Evolutionary conservation across 2,888 invertebrate species (phyloP).

Genomic region (Caenorhabditis becei): DNA sequence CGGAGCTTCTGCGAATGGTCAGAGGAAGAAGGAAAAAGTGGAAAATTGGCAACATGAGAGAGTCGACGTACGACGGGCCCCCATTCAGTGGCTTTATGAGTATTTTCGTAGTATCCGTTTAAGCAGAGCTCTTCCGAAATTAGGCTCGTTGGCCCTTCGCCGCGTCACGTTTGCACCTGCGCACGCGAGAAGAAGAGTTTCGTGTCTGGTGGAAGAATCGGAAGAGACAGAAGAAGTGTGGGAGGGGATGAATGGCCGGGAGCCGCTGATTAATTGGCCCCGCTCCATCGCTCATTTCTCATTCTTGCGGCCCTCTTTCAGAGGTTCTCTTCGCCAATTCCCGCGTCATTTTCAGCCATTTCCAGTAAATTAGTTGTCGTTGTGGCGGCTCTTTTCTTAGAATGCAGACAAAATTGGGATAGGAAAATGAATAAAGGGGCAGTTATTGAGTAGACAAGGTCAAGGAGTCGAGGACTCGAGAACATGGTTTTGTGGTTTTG

Average conservation of each 20-base stretch:
- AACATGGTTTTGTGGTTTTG: not conserved
- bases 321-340: not conserved
- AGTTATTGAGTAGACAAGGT: not conserved
- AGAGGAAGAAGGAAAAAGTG: slow-evolving; percentile 23
- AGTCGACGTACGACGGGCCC: slow-evolving; percentile 1
- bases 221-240: not conserved
- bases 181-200: slow-evolving; percentile 22
- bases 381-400: slow-evolving; percentile 2
- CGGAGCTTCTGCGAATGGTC: slow-evolving; percentile 17
- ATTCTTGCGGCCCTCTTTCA: slow-evolving; percentile 18
- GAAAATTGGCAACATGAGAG: slow-evolving; percentile 46
- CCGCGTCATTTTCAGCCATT: slow-evolving; percentile 23
- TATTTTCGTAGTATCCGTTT: slow-evolving; percentile 35
- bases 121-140: slow-evolving; percentile 23
- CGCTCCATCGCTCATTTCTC: slow-evolving; percentile 9
- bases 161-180: slow-evolving; percentile 30
- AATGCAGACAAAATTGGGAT: not conserved
- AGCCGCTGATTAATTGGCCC: slow-evolving; percentile 26
- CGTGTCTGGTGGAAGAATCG: slow-evolving; percentile 13
- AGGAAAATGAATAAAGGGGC: slow-evolving; percentile 1
- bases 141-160: slow-evolving; percentile 28
- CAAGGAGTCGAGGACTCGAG: not conserved
- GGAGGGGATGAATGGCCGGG: slow-evolving; percentile 7
- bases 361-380: slow-evolving; percentile 14
- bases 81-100: slow-evolving; percentile 36